Evolutionary conservation across 2,797 vertebrate species (phyloP).

Genomic region (Denticeps clupeoides): DNA sequence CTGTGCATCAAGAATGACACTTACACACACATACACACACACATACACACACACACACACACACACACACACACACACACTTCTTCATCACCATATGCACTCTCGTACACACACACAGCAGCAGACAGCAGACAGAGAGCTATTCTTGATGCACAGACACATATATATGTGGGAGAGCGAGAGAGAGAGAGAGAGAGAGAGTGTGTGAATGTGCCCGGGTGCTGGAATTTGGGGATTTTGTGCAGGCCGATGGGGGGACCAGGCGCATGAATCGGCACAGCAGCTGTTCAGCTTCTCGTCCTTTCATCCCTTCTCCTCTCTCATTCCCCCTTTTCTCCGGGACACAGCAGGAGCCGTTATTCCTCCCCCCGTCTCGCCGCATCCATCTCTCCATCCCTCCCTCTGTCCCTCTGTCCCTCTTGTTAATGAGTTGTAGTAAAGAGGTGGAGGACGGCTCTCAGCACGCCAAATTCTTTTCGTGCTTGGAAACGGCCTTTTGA

Average conservation of each 20-base stretch:
- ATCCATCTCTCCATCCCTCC: constrained; percentile 34
- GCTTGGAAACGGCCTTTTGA: constrained; percentile 30
- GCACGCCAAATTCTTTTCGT: constrained; percentile 31
- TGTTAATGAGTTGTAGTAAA: constrained; percentile 55
- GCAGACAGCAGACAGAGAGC: no score
- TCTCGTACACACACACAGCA: no score
- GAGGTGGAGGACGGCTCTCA: constrained; percentile 50
- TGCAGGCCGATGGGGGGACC: constrained; percentile 43
- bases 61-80: constrained; percentile 7
- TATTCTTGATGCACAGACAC: no score
- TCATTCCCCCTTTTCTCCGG: constrained; percentile 21
- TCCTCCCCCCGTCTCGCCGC: constrained; percentile 22
- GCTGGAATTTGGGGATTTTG: constrained; percentile 64
- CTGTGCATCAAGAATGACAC: no score
- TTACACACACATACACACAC: background rate
- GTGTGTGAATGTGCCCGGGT: no score
- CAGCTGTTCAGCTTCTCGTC: constrained; percentile 68
- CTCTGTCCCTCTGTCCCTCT: constrained; percentile 23
- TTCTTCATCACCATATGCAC: background rate
- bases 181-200: no score
- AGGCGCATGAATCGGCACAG: constrained; percentile 48
- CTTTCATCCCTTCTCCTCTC: constrained; percentile 27
- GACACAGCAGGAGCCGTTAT: constrained; percentile 54
- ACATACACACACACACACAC: background rate
- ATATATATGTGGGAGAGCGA: no score